Evolutionary conservation across 2,888 invertebrate species (phyloP).

Genomic region (Gisinianus flammeolus): DNA sequence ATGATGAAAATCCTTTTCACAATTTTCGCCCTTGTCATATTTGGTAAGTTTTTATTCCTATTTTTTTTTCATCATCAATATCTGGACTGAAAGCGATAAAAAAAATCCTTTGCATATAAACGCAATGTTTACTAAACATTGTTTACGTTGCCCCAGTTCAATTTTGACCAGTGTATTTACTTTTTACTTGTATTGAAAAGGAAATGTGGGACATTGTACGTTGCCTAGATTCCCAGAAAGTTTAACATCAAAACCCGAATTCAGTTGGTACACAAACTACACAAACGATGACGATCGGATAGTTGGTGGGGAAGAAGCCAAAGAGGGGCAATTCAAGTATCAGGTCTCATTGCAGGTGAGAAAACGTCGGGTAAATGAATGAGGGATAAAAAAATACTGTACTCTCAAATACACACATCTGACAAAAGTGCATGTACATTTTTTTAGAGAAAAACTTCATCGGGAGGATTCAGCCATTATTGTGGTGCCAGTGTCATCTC

Average conservation of each 20-base stretch:
- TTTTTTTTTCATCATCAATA: too few species aligned
- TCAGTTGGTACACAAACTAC: constrained; percentile 1
- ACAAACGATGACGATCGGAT: constrained; percentile 50
- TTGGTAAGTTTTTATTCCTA: constrained; percentile 1
- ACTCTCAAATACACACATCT: too few species aligned
- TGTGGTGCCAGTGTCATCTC: constrained; percentile 49
- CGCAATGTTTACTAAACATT: not conserved
- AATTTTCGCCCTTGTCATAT: not conserved
- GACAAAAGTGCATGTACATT: too few species aligned
- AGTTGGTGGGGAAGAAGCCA: constrained; percentile 59
- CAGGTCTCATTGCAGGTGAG: constrained; percentile 57
- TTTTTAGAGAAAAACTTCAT: constrained; percentile 11
- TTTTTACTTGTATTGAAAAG: not conserved
- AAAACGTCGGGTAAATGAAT: too few species aligned
- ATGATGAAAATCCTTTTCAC: not conserved
- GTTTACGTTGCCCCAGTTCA: not conserved
- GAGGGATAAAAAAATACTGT: too few species aligned
- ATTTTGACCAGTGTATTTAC: not conserved
- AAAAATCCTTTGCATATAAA: too few species aligned
- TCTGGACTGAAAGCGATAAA: too few species aligned
- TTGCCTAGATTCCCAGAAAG: constrained; percentile 30
- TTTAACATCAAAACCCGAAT: constrained; percentile 10
- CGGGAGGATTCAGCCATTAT: constrained; percentile 37
- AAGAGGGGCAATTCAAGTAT: constrained; percentile 60
- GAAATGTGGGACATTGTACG: not conserved